Evolutionary conservation across 2,888 invertebrate species (phyloP), one percentile per base, ranked within the genome.

Genomic region (Eumerus sabulonum): DNA sequence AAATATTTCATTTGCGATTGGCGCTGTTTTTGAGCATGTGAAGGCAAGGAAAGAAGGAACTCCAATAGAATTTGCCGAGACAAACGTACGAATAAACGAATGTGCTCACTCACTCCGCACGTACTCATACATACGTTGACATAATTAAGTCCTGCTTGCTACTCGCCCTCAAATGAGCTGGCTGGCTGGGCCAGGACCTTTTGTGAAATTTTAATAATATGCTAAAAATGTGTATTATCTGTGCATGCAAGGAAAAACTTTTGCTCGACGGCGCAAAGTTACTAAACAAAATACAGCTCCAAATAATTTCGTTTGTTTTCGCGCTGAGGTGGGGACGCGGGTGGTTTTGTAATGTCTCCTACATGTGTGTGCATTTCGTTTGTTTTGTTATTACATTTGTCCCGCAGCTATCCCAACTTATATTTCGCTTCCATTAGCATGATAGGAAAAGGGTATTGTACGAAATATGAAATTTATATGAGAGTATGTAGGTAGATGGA

Each of bases 341-440:
- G 36, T 19, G 50, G 51, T 50, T 59, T 67, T 53, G 64, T 68
- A 44, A 50, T 14, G 68, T 68, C 73, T 68, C 68, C 79, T 79
- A 79, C 79, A 79, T 79, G 51, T 79, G 79, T 79, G 79, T 68
- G 79, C 68, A 79, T 74, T 79, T 79, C 73, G 79, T 79, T 79
- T 79, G 74, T 79, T 79, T 79, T 79, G 79, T 79, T 68, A 74
- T 79, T 79, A 79, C 79, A 79, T 79, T 70, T 79, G 79, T 79
- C 79, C 79, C 72, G 73, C 63, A 79, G 79, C 79, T 68, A 79
- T 74, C 74, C 68, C 50, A 74, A 70, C 59, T 74, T 79, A 79
- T 27, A 27, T 79, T 79, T 79, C 47, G 63, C 73, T 70, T 79
- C 68, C 79, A 79, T 79, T 68, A 79, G 79, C 74, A 70, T 68